Evolutionary conservation across 2,113 vertebrate species (phyloP), one percentile per base, ranked within the genome.

Genomic region (Butorides virescens): DNA sequence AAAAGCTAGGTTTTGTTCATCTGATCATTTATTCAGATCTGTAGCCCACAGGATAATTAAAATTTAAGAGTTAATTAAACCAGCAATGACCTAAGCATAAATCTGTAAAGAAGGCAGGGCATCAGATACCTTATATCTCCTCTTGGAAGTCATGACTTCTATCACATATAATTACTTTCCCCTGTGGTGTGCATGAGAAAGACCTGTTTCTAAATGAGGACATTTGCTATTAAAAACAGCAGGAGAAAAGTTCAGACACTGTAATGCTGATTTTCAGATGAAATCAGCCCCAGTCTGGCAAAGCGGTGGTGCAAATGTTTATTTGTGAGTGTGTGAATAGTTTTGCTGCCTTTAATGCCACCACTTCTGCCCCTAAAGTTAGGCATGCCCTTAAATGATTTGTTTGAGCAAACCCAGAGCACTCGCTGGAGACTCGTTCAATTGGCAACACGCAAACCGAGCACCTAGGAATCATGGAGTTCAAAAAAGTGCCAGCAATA

Each of bases 71-170:
- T 67, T 90, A 91, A 95, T 95, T 95, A 95, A 93, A 79, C 25
- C 36, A 75, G 42, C 46, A 93, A 76, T 87, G 32, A 90, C 87
- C 77, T 89, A 89, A 97, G 66, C 52, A 53, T 52, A 90, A 67
- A 65, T 44, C 56, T 85, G 42, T 85, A 87, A 95, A 76, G 83
- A 90, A 81, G 44, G 17, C 29, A 85, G 46, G 61, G 87, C 92
- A 84, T 90, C 62, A 67, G 67, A 76, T 80, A 87, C 65, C 9
- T 93, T 86, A 5, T 88, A 92, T 87, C 42, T 93, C 53, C 44
- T 89, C 59, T 95, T 87, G 89, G 79, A 95, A 95, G 88, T 88
- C 84, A 91, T 94, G 87, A 93, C 87, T 94, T 92, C 88, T 90
- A 81, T 88, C 89, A 88, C 26, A 39, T 88, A 71, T 93, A 94